Conservation (phyloP, 2,113 vertebrate genomes). For the Alosa alosa region DNA sequence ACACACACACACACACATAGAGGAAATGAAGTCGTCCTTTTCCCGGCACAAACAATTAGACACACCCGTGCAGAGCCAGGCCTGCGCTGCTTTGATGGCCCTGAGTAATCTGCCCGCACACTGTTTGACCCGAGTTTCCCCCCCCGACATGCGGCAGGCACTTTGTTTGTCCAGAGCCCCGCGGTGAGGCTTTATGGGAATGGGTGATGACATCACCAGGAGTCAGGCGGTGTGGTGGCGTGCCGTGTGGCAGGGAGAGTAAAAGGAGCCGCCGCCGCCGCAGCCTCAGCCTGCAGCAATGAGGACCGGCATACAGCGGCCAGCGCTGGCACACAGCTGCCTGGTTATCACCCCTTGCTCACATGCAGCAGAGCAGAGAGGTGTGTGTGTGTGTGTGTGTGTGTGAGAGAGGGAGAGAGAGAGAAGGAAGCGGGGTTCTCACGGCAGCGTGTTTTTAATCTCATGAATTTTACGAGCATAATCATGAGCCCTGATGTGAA, state of each 20-base stretch:
- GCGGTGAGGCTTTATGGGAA: slow-evolving; percentile 11
- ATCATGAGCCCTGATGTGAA: slow-evolving; percentile 4
- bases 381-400: slow-evolving; percentile 1
- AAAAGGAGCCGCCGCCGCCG: background rate
- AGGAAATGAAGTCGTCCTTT: background rate
- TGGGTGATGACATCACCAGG: background rate
- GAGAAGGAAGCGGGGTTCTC: background rate
- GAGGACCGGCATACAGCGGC: background rate
- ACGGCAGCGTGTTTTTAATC: background rate
- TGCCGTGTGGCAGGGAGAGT: background rate
- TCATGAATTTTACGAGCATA: slow-evolving; percentile 15
- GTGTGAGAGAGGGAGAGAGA: background rate
- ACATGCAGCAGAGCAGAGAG: background rate
- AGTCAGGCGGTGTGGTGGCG: background rate
- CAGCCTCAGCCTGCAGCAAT: background rate
- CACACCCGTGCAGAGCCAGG: background rate
- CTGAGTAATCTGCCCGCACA: background rate
- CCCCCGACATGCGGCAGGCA: background rate
- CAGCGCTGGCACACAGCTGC: background rate
- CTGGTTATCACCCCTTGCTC: background rate
- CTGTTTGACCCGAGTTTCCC: slow-evolving; percentile 4
- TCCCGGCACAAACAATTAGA: background rate
- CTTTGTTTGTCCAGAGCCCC: background rate
- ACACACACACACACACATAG: background rate
- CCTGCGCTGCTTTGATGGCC: background rate